Evolutionary conservation across 2,888 invertebrate species (phyloP).

Genomic region (Archips xylosteana): DNA sequence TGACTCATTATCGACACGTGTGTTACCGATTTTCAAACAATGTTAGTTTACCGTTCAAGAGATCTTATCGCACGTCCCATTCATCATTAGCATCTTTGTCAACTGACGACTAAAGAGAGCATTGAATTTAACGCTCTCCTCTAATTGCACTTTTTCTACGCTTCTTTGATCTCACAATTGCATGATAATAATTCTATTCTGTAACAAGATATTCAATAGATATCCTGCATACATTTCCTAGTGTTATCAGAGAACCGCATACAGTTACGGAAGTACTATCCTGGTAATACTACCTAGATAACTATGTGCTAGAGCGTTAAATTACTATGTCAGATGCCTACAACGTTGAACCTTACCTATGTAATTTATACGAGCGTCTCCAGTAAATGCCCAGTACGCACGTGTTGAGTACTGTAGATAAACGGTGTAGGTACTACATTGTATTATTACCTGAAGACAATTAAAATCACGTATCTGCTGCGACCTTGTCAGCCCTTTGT

Average conservation of each 20-base stretch:
- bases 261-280: slow-evolving; percentile 28
- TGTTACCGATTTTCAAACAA: slow-evolving; percentile 6
- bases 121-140: background rate
- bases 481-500: slow-evolving; percentile 38
- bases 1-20: slow-evolving; percentile 2
- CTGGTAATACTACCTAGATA: slow-evolving; percentile 6
- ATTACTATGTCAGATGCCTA: background rate
- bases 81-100: slow-evolving; percentile 4
- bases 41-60: background rate
- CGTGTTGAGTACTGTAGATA: slow-evolving; percentile 9
- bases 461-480: slow-evolving; percentile 23
- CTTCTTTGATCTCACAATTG: background rate
- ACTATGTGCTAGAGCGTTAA: slow-evolving; percentile 26
- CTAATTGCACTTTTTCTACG: background rate
- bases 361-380: background rate
- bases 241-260: slow-evolving; percentile 11
- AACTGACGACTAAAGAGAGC: too few species aligned
- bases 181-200: background rate
- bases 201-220: background rate
- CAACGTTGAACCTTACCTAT: background rate
- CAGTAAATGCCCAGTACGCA: slow-evolving; percentile 4
- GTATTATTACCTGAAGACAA: slow-evolving; percentile 20
- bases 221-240: slow-evolving; percentile 2
- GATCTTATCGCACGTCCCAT: background rate
- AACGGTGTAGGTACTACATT: background rate